Base-by-base conservation (phyloP, 2,888 invertebrate genomes). In the Xestoiulus laeticollis region DNA sequence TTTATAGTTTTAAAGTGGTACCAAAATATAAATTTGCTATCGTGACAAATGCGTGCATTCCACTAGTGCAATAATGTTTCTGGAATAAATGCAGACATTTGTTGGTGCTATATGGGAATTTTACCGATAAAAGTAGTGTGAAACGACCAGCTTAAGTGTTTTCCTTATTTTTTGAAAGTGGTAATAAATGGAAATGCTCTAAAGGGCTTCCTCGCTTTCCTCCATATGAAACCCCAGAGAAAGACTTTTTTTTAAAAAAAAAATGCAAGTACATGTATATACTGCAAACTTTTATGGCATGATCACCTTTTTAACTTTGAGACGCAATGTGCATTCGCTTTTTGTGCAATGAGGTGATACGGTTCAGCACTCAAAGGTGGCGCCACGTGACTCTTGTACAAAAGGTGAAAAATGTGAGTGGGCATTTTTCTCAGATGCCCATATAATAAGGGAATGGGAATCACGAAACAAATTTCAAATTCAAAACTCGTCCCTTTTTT, bases 401-500 rank as follows among this genome's bases (percentile, higher is more conserved):
- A 14, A n/a, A 22, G 30, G 30, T 30, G 26, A 68, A 68, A 48
- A 26, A 6, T 78, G 30, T 12, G 30, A 14, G 14, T 30, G 30
- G 26, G 22, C 59, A 8, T 68, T 10, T 22, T 6, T 78, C 14
- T 0, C 10, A 30, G 14, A 78, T 78, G 30, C 12, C 4, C 26
- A 78, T 78, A 78, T n/a, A 78, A 78, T 30, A 19, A 68, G 3
- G 22, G 30, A 78, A 30, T 30, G 30, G 78, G 30, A 78, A 30
- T 30, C 68, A 78, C 30, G 78, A 30, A 78, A 30, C 30, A 22
- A 26, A 78, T 78, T 30, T 26, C 78, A 78, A 78, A 78, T 26
- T 78, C 78, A 30, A 78, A 30, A 78, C 78, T 78, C 78, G 78
- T 78, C 30, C 78, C 14, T 30, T 78, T n/a, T 68, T 78, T 30